Conservation (phyloP, 2,113 vertebrate species). For the Pygathrix nemaeus region DNA sequence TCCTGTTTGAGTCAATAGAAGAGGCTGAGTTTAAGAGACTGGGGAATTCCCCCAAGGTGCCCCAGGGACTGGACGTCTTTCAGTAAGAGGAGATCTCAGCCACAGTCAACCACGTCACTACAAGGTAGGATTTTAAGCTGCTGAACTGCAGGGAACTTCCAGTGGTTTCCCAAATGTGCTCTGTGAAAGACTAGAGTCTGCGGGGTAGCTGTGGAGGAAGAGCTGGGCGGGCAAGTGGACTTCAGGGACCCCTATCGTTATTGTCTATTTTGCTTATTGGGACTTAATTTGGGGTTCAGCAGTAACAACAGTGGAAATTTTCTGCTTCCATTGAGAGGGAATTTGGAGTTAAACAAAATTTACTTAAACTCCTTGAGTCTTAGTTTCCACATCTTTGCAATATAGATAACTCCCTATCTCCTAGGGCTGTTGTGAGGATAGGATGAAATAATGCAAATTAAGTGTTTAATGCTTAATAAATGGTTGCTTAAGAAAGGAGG, state of each 20-base stretch:
- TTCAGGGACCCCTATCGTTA: neutral
- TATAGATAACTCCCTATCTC: neutral
- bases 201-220: neutral
- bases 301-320: neutral
- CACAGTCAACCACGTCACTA: neutral
- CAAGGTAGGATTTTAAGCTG: neutral
- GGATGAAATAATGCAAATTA: neutral
- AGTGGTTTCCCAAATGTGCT: neutral
- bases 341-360: neutral
- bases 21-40: neutral
- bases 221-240: neutral
- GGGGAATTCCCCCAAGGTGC: neutral
- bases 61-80: neutral
- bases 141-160: neutral
- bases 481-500: neutral
- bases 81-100: neutral
- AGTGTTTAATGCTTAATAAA: neutral
- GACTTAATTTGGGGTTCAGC: neutral
- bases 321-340: neutral
- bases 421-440: neutral
- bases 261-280: neutral
- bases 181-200: neutral
- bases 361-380: neutral
- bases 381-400: neutral
- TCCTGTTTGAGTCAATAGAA: neutral